phyloP scores from a whole-genome alignment of 2,797 vertebrate genomes.

The Syngnathus rostellatus region DNA sequence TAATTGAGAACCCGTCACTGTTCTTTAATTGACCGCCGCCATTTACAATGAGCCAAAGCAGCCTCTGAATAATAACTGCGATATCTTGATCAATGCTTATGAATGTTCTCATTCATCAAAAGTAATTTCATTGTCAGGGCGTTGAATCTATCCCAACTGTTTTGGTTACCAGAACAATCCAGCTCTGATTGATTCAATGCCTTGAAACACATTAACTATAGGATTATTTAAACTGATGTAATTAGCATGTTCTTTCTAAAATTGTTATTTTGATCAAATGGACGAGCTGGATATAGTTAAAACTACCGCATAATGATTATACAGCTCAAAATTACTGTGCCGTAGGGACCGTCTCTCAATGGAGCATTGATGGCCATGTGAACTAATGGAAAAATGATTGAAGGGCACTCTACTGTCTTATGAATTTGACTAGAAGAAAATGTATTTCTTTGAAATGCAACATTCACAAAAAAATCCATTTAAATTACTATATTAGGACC shows the following conservation, averaged over 20 bases:
- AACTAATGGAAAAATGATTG: conserved; percentile 4
- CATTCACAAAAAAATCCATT: not conserved
- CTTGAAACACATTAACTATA: not conserved
- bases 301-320: not conserved
- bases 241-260: not conserved
- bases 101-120: too few species aligned
- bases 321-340: not conserved
- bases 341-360: not conserved
- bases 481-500: not conserved
- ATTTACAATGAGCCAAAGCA: not conserved
- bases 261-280: not conserved
- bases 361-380: not conserved
- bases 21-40: not conserved
- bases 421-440: not conserved
- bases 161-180: too few species aligned
- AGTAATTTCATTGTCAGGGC: too few species aligned
- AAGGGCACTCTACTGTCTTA: not conserved
- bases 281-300: not conserved
- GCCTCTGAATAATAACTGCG: not conserved
- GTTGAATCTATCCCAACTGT: too few species aligned
- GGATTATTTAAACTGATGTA: not conserved
- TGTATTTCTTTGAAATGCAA: not conserved
- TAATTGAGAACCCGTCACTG: not conserved
- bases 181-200: too few species aligned
- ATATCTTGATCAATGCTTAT: not conserved